Conservation (phyloP, 2,888 invertebrate species). For the Synanthedon vespiformis region DNA sequence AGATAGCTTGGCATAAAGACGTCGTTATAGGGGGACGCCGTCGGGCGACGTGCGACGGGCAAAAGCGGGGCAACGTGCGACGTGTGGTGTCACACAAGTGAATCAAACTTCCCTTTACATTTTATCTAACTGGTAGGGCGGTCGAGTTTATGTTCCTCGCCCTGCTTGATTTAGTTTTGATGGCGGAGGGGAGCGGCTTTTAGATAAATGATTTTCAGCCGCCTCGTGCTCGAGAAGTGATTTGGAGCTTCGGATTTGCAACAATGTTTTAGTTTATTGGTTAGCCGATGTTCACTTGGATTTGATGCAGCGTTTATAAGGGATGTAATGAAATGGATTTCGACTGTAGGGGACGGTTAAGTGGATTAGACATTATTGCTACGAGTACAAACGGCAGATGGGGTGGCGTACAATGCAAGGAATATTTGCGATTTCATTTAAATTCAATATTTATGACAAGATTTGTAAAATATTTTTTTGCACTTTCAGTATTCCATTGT, state of each 20-base stretch:
- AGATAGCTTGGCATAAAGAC: conserved; percentile 54
- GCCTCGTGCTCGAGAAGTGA: conserved; percentile 19
- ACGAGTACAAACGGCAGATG: conserved; percentile 17
- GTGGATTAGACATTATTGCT: conserved; percentile 48
- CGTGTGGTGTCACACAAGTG: conserved; percentile 55
- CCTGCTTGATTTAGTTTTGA: conserved; percentile 68
- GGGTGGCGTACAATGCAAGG: not conserved
- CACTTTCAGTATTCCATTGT: not conserved
- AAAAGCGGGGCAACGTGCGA: conserved; percentile 16
- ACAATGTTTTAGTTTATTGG: conserved; percentile 53
- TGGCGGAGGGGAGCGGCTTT: conserved; percentile 62
- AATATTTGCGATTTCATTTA: not conserved
- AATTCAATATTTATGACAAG: too few species aligned
- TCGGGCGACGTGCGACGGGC: conserved; percentile 1
- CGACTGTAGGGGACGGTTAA: conserved; percentile 35
- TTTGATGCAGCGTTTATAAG: conserved; percentile 43
- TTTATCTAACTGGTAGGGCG: conserved; percentile 66
- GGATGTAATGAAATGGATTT: conserved; percentile 54
- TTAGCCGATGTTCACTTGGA: conserved; percentile 30
- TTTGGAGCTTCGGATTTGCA: conserved; percentile 37
- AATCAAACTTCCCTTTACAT: conserved; percentile 65
- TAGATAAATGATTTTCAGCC: conserved; percentile 58
- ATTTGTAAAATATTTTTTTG: too few species aligned
- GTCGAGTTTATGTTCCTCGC: conserved; percentile 61
- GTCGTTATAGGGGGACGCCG: conserved; percentile 42